Evolutionary conservation across 2,888 invertebrate genomes (phyloP).

Genomic region (Rhagonycha lutea): DNA sequence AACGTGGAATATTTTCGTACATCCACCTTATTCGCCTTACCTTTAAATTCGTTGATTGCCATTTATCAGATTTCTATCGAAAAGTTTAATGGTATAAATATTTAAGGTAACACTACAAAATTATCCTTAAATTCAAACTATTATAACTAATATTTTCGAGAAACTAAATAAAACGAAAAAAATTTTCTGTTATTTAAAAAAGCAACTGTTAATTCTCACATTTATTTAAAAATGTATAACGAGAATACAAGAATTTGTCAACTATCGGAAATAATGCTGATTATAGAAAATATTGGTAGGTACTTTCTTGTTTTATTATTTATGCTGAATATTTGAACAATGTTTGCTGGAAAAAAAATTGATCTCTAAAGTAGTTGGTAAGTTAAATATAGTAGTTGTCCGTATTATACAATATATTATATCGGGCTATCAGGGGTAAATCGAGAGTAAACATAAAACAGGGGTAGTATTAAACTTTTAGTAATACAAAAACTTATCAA

Average conservation of each 20-base stretch:
- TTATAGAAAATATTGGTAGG: background rate
- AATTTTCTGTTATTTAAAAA: background rate
- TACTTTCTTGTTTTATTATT: background rate
- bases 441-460: no score
- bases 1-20: no score
- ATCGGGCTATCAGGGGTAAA: no score
- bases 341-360: background rate
- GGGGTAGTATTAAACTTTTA: no score
- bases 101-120: background rate
- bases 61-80: no score
- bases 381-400: background rate
- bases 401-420: no score
- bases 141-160: background rate
- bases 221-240: background rate
- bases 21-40: no score
- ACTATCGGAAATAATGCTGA: background rate
- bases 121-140: background rate
- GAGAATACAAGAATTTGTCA: background rate
- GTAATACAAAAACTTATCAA: no score
- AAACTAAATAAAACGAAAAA: background rate
- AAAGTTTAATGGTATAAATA: no score
- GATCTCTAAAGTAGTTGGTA: background rate
- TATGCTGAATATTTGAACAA: background rate
- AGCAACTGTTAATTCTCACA: background rate
- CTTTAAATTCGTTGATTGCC: no score